Evolutionary conservation across 2,797 vertebrate species (phyloP), one percentile per base, ranked within the genome.

Genomic region (Lepus townsendii): DNA sequence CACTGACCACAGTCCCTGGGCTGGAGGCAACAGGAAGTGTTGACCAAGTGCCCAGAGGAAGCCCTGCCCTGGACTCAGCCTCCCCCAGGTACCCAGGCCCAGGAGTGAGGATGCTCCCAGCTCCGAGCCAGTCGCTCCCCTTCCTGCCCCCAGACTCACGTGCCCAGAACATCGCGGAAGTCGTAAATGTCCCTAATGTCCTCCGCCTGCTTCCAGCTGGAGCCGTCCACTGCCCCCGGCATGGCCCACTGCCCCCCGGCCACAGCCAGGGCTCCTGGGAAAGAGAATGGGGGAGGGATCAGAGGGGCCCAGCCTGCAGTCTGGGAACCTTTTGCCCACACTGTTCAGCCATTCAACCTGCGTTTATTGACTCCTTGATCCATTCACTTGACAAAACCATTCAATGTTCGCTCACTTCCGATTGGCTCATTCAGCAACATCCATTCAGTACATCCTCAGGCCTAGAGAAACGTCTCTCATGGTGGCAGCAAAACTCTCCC

Each of bases 141-240:
- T n/a, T 12, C 82, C 54, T 16, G 26, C 60, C 66, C 65, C 2
- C 66, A 96, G 60, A 97, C 95, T 98, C 97, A 98, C 98, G 98
- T 98, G 98, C 98, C 98, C 96, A 99, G 95, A 95, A 98, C 98
- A 86, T 99, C 98, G 82, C 98, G 98, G 96, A 99, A 99, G 79
- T 99, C 96, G 19, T 98, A 99, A 94, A 98, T 98, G 94, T 90
- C 96, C 62, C 97, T 96, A 72, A 99, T 98, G 91, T 99, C 98
- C 80, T 98, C 98, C 0, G 97, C 98, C 93, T 98, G 98, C 97
- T 99, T 99, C 98, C 98, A 98, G 78, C 95, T 97, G 95, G 98
- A 98, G 12, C 97, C 95, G 88, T 98, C 98, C 90, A 98, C 98
- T 96, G 97, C 98, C 92, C 98, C 97, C 30, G 98, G 98, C 98